Conservation (phyloP, 2,888 invertebrate species). For the Epinotia brunnichana region DNA sequence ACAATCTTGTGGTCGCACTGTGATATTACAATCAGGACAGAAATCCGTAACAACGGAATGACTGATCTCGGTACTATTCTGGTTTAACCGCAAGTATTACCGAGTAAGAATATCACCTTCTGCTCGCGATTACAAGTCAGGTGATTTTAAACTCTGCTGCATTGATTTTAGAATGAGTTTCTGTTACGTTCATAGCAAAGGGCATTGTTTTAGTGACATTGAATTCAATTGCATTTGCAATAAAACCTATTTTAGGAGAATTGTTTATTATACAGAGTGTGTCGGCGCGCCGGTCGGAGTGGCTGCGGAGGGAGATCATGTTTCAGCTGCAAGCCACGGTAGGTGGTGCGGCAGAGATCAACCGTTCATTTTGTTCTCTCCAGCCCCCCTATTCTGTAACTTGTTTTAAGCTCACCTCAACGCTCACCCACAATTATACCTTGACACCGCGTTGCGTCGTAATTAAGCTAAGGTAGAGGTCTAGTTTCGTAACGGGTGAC, state of each 20-base stretch:
- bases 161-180: slow-evolving; percentile 60
- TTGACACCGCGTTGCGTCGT: too few species aligned
- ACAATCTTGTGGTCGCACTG: slow-evolving; percentile 46
- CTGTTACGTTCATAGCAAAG: slow-evolving; percentile 59
- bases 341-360: slow-evolving; percentile 68
- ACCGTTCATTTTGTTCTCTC: slow-evolving; percentile 61
- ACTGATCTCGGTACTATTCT: slow-evolving; percentile 55
- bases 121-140: slow-evolving; percentile 51
- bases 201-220: slow-evolving; percentile 70
- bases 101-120: slow-evolving; percentile 54
- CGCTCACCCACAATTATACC: too few species aligned
- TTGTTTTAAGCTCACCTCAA: too few species aligned
- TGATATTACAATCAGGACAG: slow-evolving; percentile 48
- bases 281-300: slow-evolving; percentile 63
- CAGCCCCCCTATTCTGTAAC: too few species aligned
- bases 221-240: slow-evolving; percentile 61
- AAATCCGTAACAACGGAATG: slow-evolving; percentile 50
- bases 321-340: slow-evolving; percentile 67
- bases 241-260: slow-evolving; percentile 41
- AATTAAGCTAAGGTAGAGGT: too few species aligned
- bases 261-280: slow-evolving; percentile 72
- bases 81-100: slow-evolving; percentile 64
- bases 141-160: slow-evolving; percentile 59
- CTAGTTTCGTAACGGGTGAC: too few species aligned
- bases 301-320: slow-evolving; percentile 72